Base-by-base conservation (phyloP, 2,888 invertebrate species). In the Heterodera filipjevi region DNA sequence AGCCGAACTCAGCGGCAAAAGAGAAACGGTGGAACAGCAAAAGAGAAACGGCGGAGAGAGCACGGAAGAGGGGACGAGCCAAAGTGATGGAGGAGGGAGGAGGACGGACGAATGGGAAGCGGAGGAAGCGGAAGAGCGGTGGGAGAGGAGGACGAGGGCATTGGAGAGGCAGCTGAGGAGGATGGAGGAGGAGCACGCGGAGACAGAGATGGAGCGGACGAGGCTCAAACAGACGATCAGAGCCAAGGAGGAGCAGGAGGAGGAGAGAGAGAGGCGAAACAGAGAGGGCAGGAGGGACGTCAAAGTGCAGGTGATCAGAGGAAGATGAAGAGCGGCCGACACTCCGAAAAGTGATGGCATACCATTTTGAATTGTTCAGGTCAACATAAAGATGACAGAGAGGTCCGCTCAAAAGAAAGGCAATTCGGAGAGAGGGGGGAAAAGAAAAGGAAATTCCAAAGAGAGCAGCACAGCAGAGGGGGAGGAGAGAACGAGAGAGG, bases 131-230 rank as follows among this genome's bases (percentile, higher is more conserved):
- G 46, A 66, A 19, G 79, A 79, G 44, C 71, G 80, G 32, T 64
- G 68, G 59, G 76, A 80, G 32, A 35, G 72, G 6, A 32, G 49
- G n/a, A 68, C 75, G 66, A 30, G 72, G 30, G 70, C 71, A 22
- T 70, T 82, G 30, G 80, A 76, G 44, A 74, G 82, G 53, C 46
- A 68, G 46, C n/a, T 82, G 32, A 46, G 66, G 27, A 73, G 53
- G 35, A 44, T 83, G 53, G 82, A 81, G 64, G 75, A 77, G 44
- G 75, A 79, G 14, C 81, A 83, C 39, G 35, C 76, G 22, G 74
- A 64, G 35, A 30, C 81, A 49, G 82, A 77, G 14, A 77, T 75
- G 44, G 75, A 75, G 68, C 30, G 35, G 59, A 32, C 12, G 30
- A 19, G 66, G 33, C 33, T 75, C 32, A 8, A 3, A n/a, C 14